Evolutionary conservation across 2,888 invertebrate species (phyloP), one percentile per base, ranked within the genome.

Genomic region (Andrena trimmerana): DNA sequence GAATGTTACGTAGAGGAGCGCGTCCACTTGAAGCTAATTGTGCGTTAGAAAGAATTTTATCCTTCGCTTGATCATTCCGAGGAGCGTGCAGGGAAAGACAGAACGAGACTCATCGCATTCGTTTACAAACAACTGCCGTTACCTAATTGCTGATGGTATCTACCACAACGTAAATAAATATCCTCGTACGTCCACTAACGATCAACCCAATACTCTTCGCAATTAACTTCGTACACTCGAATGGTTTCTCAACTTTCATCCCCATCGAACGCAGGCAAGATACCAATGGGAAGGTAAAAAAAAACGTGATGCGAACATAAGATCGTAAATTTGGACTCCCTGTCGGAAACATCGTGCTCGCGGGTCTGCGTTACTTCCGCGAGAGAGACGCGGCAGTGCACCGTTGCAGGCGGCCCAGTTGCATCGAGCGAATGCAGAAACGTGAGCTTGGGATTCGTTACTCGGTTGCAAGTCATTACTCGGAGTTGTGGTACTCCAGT

Each of bases 401-500:
- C 81, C 42, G 63, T 48, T 67, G 77, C 50, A 24, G 20, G 33
- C 20, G 59, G 62, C 57, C 57, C 20, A 57, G 42, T 42, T 62
- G 33, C 6, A 10, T 59, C n/a, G n/a, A 52, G 29, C 70, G 70
- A 79, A 79, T 80, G 79, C 85, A 83, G 78, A 78, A 89, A 87
- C 83, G 83, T 72, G 81, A 67, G 66, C 67, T 74, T 69, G 66
- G 54, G 24, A 52, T 89, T 81, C 68, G 88, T 84, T 89, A 68
- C 77, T 83, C 70, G 70, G 82, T 85, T 78, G 77, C 86, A 60
- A 89, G 81, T 84, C 82, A 89, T 89, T 88, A 82, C 91, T 70
- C 20, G 36, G 84, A 86, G 86, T 88, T 81, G 33, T 66, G 86
- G 90, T 92, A 92, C 90, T 91, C 92, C 90, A 90, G 92, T 93